Evolutionary conservation across 2,113 vertebrate genomes (phyloP).

Genomic region (Spizaetus ornatus): DNA sequence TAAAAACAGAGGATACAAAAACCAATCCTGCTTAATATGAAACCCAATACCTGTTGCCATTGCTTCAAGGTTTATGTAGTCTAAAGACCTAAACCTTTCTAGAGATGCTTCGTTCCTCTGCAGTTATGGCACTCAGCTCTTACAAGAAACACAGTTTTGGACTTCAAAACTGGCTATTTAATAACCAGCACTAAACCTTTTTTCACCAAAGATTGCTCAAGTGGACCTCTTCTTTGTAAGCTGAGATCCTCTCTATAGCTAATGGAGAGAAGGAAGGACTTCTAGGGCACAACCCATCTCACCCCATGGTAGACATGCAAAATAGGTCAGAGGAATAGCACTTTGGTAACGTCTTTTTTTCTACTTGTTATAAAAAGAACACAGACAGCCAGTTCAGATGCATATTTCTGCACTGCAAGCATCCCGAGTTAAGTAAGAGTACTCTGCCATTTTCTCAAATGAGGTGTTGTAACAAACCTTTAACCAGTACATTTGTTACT

Average conservation of each 20-base stretch:
- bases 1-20: background rate
- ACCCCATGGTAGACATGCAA: background rate
- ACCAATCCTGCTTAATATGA: accelerated
- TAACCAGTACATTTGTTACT: background rate
- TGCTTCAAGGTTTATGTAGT: background rate
- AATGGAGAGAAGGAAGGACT: background rate
- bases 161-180: background rate
- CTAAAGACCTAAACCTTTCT: background rate
- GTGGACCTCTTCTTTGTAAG: background rate
- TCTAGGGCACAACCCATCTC: background rate
- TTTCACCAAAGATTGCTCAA: background rate
- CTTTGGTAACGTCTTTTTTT: background rate
- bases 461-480: background rate
- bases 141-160: background rate
- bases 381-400: background rate
- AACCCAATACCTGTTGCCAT: background rate
- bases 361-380: background rate
- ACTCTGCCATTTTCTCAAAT: background rate
- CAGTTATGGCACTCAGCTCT: accelerated
- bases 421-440: background rate
- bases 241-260: background rate
- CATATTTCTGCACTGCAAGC: background rate
- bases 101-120: background rate
- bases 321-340: background rate
- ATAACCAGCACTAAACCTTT: background rate